Percentiles rank a stretch among this genome's conserved stretches.
Conservation (phyloP, 2,888 invertebrate genomes). For the Drosophila prolongata region DNA sequence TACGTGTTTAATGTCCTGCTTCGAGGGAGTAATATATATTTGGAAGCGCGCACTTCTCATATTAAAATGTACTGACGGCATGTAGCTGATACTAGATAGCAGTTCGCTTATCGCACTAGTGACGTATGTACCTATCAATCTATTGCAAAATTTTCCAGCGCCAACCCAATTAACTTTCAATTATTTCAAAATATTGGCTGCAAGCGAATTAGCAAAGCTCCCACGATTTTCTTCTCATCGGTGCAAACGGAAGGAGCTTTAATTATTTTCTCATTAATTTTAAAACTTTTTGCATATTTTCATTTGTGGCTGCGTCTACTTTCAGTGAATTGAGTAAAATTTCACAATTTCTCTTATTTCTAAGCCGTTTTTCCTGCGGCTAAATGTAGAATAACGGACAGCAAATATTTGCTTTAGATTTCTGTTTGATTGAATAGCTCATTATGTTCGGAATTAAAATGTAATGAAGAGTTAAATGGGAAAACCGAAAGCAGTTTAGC, state of each 20-base stretch:
- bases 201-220: constrained; percentile 26
- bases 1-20: constrained; percentile 32
- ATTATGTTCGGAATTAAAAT: constrained; percentile 14
- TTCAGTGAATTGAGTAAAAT: constrained; percentile 5
- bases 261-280: constrained; percentile 31
- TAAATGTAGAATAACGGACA: constrained; percentile 21
- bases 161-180: constrained; percentile 30
- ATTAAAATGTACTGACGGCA: constrained; percentile 29
- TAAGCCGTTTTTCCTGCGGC: neutral
- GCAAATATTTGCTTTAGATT: constrained; percentile 24
- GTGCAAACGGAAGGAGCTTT: constrained; percentile 9
- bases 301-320: constrained; percentile 6
- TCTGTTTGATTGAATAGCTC: constrained; percentile 30
- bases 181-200: constrained; percentile 27
- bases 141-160: constrained; percentile 9
- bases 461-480: constrained; percentile 19
- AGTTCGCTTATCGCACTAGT: constrained; percentile 18
- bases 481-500: neutral
- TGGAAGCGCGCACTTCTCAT: constrained; percentile 20
- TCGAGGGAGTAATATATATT: constrained; percentile 29
- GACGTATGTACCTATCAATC: constrained; percentile 16
- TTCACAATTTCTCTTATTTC: constrained; percentile 11
- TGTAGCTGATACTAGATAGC: constrained; percentile 13
- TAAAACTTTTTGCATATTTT: constrained; percentile 7
- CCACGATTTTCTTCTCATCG: neutral